Conservation (phyloP, 2,113 vertebrate species). For the Pluvialis apricaria region DNA sequence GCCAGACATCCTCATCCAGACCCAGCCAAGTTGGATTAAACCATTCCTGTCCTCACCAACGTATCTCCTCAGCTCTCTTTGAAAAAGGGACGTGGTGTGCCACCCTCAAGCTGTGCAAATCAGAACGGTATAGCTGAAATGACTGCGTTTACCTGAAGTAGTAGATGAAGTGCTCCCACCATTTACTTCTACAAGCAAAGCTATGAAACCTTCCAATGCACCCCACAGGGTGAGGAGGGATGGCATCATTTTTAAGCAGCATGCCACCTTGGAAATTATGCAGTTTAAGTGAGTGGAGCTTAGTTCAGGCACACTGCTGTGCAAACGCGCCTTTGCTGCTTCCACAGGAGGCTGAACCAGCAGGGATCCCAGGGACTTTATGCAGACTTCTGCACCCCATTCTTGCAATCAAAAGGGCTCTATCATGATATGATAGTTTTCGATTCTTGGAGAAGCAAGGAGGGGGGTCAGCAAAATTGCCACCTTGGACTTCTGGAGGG, state of each 20-base stretch:
- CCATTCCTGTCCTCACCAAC: background rate
- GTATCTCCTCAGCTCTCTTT: background rate
- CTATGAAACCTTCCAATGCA: background rate
- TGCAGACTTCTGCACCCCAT: background rate
- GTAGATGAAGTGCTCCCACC: background rate
- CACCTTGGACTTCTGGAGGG: too few species aligned
- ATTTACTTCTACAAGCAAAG: background rate
- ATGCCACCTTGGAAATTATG: background rate
- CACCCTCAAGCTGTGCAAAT: background rate
- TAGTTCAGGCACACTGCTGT: background rate
- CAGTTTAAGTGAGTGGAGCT: background rate
- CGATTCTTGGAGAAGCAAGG: too few species aligned
- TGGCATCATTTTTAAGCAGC: background rate
- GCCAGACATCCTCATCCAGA: background rate
- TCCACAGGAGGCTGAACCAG: background rate
- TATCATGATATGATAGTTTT: too few species aligned
- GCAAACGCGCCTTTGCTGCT: background rate
- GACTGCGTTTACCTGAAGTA: background rate
- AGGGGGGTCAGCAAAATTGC: too few species aligned
- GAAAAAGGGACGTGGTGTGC: background rate
- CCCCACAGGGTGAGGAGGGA: background rate
- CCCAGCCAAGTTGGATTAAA: background rate
- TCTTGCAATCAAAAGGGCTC: background rate
- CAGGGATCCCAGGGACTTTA: background rate
- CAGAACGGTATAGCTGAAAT: background rate